Conservation (phyloP, 2,113 vertebrate species). For the Tiliqua scincoides region DNA sequence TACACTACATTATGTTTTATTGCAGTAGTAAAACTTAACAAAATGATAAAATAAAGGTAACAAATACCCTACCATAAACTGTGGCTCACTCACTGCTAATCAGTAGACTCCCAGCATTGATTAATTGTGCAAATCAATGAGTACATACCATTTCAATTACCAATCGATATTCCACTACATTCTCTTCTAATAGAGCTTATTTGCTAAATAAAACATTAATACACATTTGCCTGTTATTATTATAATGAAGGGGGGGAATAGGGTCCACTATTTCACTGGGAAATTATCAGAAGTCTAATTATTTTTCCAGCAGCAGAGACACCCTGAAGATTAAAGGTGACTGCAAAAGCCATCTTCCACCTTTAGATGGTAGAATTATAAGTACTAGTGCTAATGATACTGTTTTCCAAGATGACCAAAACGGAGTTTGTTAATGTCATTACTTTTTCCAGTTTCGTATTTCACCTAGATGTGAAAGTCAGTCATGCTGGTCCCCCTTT, state of each 20-base stretch:
- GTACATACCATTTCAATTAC: conserved; percentile 52
- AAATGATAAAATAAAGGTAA: conserved; percentile 43
- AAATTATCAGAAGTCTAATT: not conserved
- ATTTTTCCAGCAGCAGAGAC: not conserved
- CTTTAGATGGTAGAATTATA: not conserved
- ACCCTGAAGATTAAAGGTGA: not conserved
- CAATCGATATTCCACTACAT: conserved; percentile 38
- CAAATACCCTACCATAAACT: not conserved
- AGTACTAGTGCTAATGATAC: not conserved
- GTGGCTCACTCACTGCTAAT: conserved; percentile 39
- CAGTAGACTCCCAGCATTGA: conserved; percentile 6
- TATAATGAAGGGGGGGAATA: conserved; percentile 32
- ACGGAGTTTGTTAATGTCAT: rapidly evolving
- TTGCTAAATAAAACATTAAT: conserved; percentile 55
- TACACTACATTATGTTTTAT: conserved; percentile 32
- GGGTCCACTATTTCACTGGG: not conserved
- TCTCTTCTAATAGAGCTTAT: conserved; percentile 36
- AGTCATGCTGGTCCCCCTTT: not conserved
- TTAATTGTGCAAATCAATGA: conserved; percentile 50
- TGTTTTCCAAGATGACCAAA: not conserved
- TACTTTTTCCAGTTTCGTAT: not conserved
- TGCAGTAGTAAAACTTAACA: conserved; percentile 50
- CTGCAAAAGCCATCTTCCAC: not conserved
- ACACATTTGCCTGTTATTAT: conserved; percentile 20
- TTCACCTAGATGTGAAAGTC: not conserved